phyloP scores from a whole-genome alignment of 2,888 invertebrate genomes.

The Tanaodytes sp. region DNA sequence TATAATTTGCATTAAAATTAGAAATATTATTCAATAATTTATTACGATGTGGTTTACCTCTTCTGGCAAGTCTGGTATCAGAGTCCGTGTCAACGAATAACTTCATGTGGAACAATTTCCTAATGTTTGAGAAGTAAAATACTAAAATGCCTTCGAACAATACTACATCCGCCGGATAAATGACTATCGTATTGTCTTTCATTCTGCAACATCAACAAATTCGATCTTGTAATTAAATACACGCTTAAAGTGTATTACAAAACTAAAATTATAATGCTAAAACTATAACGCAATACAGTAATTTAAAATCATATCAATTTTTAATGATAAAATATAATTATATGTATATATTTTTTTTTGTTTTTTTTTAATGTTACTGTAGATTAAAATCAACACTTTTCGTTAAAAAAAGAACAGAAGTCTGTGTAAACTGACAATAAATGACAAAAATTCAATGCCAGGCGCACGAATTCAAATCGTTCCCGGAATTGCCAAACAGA shows the following conservation, averaged over 20 bases:
- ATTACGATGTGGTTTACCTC: too few relatives aligned
- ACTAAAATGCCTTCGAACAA: conserved; percentile 98
- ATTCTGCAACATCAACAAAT: conserved; percentile 59
- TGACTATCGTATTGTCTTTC: conserved; percentile 80
- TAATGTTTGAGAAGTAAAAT: conserved; percentile 95
- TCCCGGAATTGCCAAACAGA: too few relatives aligned
- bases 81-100: conserved; percentile 99
- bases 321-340: too few relatives aligned
- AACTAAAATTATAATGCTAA: background rate
- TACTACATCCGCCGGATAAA: conserved; percentile 97
- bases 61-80: conserved; percentile 93
- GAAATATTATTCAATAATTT: too few relatives aligned
- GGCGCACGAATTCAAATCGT: too few relatives aligned
- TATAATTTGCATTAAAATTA: too few relatives aligned
- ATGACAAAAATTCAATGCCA: too few relatives aligned
- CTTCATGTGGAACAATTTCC: conserved; percentile 98
- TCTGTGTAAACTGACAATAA: background rate
- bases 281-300: background rate
- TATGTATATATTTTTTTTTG: too few relatives aligned
- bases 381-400: background rate
- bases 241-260: too few relatives aligned
- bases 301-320: background rate
- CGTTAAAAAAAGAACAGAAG: background rate
- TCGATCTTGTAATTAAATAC: background rate
- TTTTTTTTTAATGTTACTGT: too few relatives aligned